These are phyloP conservation scores for Nothoprocta perdicaria DNA, from an alignment of 2,113 vertebrate genomes.

Conservation along the genomic window DNA sequence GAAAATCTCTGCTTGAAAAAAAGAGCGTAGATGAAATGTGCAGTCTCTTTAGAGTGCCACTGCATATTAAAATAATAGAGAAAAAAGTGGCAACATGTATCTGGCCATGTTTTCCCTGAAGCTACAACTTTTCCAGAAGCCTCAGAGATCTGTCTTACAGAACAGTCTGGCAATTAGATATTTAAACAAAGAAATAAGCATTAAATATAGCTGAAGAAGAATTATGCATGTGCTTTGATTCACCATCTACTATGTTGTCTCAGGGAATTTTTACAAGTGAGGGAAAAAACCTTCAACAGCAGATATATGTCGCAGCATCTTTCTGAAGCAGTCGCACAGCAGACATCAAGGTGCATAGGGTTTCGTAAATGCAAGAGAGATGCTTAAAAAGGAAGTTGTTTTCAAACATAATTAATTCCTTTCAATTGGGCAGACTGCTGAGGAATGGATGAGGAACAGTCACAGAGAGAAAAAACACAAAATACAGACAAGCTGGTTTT, in stretches of 20 bases:
- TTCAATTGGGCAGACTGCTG: not conserved
- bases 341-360: not conserved
- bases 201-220: not conserved
- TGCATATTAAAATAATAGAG: not conserved
- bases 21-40: not conserved
- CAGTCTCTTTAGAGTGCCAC: not conserved
- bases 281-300: not conserved
- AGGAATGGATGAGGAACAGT: not conserved
- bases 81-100: fast-evolving
- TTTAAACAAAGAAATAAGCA: not conserved
- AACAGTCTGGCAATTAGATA: not conserved
- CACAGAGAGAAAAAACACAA: not conserved
- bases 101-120: not conserved
- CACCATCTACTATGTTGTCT: not conserved
- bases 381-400: not conserved
- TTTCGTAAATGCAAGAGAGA: not conserved
- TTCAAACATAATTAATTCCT: not conserved
- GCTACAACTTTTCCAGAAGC: not conserved
- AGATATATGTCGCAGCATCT: not conserved
- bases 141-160: not conserved
- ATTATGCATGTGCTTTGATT: not conserved
- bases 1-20: not conserved
- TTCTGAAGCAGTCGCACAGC: not conserved
- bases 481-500: not conserved
- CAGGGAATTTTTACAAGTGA: not conserved